Percentiles rank a stretch among this genome's conserved stretches.
phyloP scores from a whole-genome alignment of 2,888 invertebrate species.

The Tetranychus piercei region DNA sequence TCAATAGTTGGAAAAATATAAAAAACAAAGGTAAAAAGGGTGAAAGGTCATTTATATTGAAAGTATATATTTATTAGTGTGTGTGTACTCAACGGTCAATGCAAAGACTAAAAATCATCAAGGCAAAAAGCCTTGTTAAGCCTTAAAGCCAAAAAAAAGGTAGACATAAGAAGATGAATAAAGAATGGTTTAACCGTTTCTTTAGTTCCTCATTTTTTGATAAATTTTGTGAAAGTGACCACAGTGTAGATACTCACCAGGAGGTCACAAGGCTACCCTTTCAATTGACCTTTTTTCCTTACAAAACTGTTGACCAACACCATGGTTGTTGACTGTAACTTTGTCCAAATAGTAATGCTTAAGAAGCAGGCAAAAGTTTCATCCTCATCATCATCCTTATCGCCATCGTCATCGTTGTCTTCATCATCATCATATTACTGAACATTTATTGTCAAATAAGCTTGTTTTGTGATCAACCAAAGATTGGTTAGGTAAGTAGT shows the following conservation, averaged over 20 bases:
- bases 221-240: conserved; percentile 1
- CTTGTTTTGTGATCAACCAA: background rate
- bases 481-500: background rate
- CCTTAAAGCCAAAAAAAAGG: too few relatives aligned
- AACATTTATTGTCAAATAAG: background rate
- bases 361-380: background rate
- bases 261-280: background rate
- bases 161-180: too few relatives aligned
- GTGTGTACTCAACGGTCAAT: background rate
- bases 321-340: background rate
- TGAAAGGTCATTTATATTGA: background rate
- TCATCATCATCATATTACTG: background rate
- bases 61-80: background rate
- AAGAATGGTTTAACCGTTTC: too few relatives aligned
- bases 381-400: background rate
- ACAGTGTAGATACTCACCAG: background rate
- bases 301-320: background rate
- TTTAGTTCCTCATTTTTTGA: background rate
- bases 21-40: background rate
- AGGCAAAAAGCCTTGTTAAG: too few relatives aligned
- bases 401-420: background rate
- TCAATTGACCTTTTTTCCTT: background rate
- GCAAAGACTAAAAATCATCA: background rate
- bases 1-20: too few relatives aligned
- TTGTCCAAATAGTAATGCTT: background rate